Evolutionary conservation across 2,888 invertebrate species (phyloP), one percentile per base, ranked within the genome.

Genomic region (Parasteatoda lunata): DNA sequence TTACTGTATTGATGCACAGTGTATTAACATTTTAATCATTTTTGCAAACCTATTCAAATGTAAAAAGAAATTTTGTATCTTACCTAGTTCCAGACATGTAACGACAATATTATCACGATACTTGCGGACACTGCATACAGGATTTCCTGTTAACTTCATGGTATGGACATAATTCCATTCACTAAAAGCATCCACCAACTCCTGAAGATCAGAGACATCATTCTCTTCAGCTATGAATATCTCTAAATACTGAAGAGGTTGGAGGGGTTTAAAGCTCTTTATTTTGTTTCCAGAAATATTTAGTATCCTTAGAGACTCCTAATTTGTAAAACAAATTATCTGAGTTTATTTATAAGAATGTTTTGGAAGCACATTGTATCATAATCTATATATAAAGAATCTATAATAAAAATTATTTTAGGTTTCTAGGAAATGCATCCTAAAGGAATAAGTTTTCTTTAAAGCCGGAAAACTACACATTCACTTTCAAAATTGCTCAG

Each of bases 281-380:
- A 88, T 65, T 15, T 68, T 48, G 79, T 88, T 88, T 0, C 88
- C 88, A 0, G 88, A 83, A 4, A 88, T 69, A n/a, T 83, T 88
- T 4, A 88, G 79, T 4, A 88, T 75, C 11, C 48, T 73, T 6
- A 88, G 54, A 13, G 70, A 52, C 30, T 79, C 77, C 86, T 88
- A 54, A 4, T 51, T 4, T n/a, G 51, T 11, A 1, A 8, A 47
- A 30, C 5, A 30, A 11, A 45, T 66, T 66, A 49, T 30, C 30
- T 30, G 30, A 30, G 2, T 30, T 30, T 30, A 30, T 30, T 30
- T 30, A 30, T 30, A 30, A 30, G 30, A 30, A 30, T 30, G 30
- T 30, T 30, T 30, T 30, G 2, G 30, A 30, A 30, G 30, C 30
- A 30, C 30, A 30, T 30, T 30, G 30, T 30, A 30, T 30, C 30